phyloP scores from a whole-genome alignment of 1,140 invertebrate species.

The Anastrepha obliqua region DNA sequence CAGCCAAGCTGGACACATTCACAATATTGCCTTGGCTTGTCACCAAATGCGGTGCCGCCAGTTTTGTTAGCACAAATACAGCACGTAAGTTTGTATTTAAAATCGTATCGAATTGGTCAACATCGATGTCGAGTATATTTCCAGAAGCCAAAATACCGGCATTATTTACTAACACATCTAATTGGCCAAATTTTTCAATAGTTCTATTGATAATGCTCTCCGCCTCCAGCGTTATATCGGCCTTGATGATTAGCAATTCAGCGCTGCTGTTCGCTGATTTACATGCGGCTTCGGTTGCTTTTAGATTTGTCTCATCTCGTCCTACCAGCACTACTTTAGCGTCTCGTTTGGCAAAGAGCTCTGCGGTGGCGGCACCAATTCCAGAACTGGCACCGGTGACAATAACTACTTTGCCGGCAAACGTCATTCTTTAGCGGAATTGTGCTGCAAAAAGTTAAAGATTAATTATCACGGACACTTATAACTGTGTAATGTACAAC shows the following conservation, averaged over 20 bases:
- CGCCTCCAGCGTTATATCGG: conserved; percentile 80
- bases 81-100: conserved; percentile 86
- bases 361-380: conserved; percentile 88
- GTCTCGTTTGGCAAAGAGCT: conserved; percentile 83
- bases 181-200: conserved; percentile 78
- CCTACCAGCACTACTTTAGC: conserved; percentile 82
- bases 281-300: conserved; percentile 78
- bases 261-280: conserved; percentile 59
- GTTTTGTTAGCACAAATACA: conserved; percentile 84
- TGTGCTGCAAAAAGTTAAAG: too few relatives aligned
- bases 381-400: conserved; percentile 90
- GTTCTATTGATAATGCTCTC: conserved; percentile 80
- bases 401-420: conserved; percentile 81
- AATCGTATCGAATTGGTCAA: conserved; percentile 83
- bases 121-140: conserved; percentile 82
- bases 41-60: conserved; percentile 84
- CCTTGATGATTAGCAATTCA: conserved; percentile 74
- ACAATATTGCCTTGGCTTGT: conserved; percentile 85
- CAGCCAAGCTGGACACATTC: conserved; percentile 87
- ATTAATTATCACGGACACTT: too few relatives aligned
- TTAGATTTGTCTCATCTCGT: conserved; percentile 81
- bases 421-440: conserved; percentile 75
- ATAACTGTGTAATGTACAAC: too few relatives aligned
- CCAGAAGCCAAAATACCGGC: conserved; percentile 85
- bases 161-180: conserved; percentile 86